Evolutionary conservation across 1,140 invertebrate genomes (phyloP), one percentile per base, ranked within the genome.

Genomic region (Drosophila pallidifrons): DNA sequence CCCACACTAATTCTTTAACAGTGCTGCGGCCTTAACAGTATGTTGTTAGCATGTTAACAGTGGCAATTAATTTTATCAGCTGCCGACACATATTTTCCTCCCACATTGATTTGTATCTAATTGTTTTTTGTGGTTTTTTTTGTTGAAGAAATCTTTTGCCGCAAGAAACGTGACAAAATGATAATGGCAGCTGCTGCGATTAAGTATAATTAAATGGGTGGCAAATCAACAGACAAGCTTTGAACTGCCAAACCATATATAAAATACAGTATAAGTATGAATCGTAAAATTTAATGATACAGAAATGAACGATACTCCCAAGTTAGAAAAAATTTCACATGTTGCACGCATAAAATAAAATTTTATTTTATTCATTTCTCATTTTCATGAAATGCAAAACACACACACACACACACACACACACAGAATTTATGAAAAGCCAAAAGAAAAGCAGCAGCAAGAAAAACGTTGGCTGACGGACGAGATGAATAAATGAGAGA

Each of bases 341-440:
- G 90, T 91, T 91, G 90, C 86, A 75, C 75, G 63, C 78, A 91
- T 90, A 90, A 91, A 91, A 92, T 92, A 92, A 88, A 91, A 92
- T 88, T 91, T 92, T 91, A 89, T 89, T 85, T 92, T 87, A 89
- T 89, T 82, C 81, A 91, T 91, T 88, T 82, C 81, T 87, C 82
- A 80, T 79, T 79, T 76, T 63, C 60, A 77, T 58, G 69, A 72
- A 80, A 89, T 81, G 69, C 78, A 85, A 81, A 85, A 81, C 58
- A 86, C 73, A 73, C 16, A 52, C 73, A 76, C 16, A 16, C 16
- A 20, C 1, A 20, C 73, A 77, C 51, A 79, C 70, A 52, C 5
- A 47, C 66, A 81, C 2, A 81, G 49, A 82, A 74, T 85, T 77
- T 86, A 82, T 79, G 77, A 81, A 72, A 76, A 66, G 54, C 46